Conservation (phyloP, 2,888 invertebrate species). For the Erebia epiphron region DNA sequence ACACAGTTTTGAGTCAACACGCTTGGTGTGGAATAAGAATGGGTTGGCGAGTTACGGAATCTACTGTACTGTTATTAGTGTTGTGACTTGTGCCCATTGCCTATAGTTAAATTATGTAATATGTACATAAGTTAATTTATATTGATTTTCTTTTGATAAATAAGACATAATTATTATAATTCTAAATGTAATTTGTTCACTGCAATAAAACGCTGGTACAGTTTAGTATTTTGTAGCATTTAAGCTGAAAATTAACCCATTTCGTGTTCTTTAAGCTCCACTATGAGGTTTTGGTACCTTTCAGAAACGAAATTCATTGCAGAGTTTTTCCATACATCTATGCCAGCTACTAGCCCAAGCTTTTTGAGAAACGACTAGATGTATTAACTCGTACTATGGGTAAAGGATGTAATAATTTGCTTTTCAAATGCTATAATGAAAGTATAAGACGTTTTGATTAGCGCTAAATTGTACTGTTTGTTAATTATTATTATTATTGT, state of each 20-base stretch:
- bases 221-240: conserved; percentile 1
- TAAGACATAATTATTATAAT: background rate
- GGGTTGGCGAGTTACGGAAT: too few species aligned
- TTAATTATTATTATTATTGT: conserved; percentile 6
- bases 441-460: background rate
- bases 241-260: background rate
- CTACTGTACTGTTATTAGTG: too few species aligned
- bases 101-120: too few species aligned
- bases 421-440: background rate
- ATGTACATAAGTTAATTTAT: background rate
- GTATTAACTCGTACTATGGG: too few species aligned
- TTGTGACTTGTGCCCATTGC: too few species aligned
- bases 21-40: too few species aligned
- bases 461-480: background rate
- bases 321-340: too few species aligned
- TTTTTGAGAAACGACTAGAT: too few species aligned
- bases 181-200: background rate
- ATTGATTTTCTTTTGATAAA: conserved; percentile 1
- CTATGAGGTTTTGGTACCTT: background rate
- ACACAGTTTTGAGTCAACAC: too few species aligned
- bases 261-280: background rate
- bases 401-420: background rate
- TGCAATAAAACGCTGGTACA: background rate
- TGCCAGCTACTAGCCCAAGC: too few species aligned
- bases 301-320: too few species aligned